Evolutionary conservation across 2,113 vertebrate genomes (phyloP).

Genomic region (Drymodes brunneopygia): DNA sequence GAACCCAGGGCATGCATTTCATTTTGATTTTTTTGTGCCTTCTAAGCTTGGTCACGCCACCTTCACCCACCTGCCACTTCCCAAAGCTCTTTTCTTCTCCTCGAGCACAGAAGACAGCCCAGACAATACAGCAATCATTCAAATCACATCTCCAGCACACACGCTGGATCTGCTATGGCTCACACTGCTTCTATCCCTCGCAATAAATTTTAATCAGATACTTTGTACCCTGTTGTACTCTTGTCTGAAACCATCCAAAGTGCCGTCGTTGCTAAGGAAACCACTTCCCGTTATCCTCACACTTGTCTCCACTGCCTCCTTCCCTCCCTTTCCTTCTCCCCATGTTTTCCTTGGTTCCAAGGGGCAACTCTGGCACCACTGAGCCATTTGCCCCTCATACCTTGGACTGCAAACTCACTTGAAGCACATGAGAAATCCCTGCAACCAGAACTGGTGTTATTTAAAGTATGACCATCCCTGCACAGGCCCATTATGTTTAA

Average conservation of each 20-base stretch:
- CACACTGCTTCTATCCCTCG: background rate
- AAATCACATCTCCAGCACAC: background rate
- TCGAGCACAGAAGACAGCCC: background rate
- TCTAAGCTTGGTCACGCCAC: background rate
- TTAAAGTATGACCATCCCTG: background rate
- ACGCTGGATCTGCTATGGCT: background rate
- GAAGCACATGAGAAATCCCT: background rate
- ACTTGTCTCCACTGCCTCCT: background rate
- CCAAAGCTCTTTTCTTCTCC: background rate
- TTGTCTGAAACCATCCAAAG: constrained; percentile 64
- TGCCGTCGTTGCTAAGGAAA: constrained; percentile 59
- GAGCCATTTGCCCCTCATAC: background rate
- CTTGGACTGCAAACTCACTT: background rate
- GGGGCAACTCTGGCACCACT: background rate
- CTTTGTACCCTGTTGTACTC: constrained; percentile 65
- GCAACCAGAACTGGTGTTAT: background rate
- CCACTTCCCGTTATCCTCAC: constrained; percentile 39
- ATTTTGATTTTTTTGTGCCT: background rate
- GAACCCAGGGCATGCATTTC: background rate
- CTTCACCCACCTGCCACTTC: background rate
- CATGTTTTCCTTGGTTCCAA: background rate
- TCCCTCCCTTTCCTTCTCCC: background rate
- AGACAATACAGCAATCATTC: constrained; percentile 19
- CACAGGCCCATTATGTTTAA: background rate
- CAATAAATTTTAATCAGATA: constrained; percentile 74